These are phyloP conservation scores for Cossypha caffra DNA, from an alignment of 2,797 vertebrate genomes.

Conservation along the genomic window DNA sequence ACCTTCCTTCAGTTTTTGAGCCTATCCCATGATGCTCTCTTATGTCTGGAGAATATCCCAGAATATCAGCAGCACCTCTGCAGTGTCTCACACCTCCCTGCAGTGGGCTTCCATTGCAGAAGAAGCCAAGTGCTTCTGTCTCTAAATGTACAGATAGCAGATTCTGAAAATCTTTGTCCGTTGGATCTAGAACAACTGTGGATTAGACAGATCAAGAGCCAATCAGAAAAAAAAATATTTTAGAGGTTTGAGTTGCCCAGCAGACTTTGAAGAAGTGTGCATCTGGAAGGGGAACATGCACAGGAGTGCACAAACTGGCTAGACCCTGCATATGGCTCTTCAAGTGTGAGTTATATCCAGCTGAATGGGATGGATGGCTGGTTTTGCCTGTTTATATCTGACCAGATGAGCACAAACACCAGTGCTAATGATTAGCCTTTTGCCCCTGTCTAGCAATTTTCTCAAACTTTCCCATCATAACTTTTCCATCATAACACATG, in stretches of 20 bases:
- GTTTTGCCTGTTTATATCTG: neutral
- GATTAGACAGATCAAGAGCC: neutral
- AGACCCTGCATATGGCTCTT: neutral
- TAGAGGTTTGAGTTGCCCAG: neutral
- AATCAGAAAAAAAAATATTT: neutral
- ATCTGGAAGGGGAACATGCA: neutral
- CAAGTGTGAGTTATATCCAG: neutral
- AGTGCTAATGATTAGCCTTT: neutral
- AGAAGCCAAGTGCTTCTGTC: neutral
- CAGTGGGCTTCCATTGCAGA: neutral
- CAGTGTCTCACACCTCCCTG: neutral
- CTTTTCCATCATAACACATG: neutral
- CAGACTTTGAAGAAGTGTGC: neutral
- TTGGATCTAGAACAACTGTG: neutral
- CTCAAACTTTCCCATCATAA: neutral
- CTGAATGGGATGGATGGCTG: neutral
- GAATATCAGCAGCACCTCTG: neutral
- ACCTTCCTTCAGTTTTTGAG: neutral
- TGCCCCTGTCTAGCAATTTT: neutral
- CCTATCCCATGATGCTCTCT: neutral
- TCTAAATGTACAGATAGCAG: neutral
- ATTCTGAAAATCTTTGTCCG: neutral
- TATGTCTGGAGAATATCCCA: neutral
- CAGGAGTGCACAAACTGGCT: accelerated
- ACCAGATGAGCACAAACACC: neutral